Conservation (phyloP, 2,797 vertebrate species). For the Pristis pectinata region DNA sequence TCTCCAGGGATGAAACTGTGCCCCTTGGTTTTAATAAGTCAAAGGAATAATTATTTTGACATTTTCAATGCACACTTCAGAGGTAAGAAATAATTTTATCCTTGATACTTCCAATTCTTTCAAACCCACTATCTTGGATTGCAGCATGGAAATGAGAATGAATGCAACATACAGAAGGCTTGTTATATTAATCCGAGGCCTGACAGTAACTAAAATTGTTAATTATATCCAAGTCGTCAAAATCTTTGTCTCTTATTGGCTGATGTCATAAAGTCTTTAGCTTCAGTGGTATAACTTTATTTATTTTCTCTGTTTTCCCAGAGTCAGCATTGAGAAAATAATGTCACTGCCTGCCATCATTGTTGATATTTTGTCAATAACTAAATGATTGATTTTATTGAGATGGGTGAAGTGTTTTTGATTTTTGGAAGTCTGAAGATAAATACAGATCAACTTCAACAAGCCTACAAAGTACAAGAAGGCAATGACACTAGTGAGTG, state of each 20-base stretch:
- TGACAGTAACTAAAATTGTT: not conserved
- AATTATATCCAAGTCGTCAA: not conserved
- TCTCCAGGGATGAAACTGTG: not conserved
- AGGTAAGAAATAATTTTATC: not conserved
- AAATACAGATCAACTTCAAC: not conserved
- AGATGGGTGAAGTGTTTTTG: not conserved
- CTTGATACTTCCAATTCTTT: not conserved
- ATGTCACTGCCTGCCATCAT: not conserved
- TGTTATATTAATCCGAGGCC: not conserved
- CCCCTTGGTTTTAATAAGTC: not conserved
- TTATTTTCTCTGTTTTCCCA: not conserved
- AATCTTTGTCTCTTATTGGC: not conserved
- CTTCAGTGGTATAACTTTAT: not conserved
- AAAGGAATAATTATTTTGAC: constrained; percentile 24
- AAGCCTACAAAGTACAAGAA: not conserved
- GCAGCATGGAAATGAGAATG: not conserved
- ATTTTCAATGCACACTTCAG: not conserved
- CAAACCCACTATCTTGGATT: constrained; percentile 10
- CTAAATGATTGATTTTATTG: not conserved
- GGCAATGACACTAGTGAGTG: not conserved
- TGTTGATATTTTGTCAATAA: not conserved
- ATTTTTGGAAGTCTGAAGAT: not conserved
- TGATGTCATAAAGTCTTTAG: not conserved
- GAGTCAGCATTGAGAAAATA: not conserved
- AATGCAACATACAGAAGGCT: not conserved